Percentiles rank a stretch among this genome's conserved stretches.
Conservation (phyloP, 2,797 vertebrate genomes). For the Poecile montanus region DNA sequence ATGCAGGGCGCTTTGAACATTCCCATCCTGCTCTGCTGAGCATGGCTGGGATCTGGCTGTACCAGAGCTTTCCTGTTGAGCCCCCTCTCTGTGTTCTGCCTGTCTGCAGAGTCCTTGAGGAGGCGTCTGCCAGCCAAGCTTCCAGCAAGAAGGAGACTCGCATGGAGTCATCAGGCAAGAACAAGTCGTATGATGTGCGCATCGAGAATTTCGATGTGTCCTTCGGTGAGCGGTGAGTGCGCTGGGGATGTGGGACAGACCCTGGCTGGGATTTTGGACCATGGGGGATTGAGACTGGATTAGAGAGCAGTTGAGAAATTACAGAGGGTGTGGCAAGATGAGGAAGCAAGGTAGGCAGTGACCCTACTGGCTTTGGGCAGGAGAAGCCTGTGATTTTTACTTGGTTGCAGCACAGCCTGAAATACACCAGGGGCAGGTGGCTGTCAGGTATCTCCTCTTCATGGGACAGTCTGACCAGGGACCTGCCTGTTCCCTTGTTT, state of each 20-base stretch:
- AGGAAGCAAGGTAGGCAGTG: background rate
- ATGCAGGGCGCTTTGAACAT: background rate
- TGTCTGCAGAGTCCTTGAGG: constrained; percentile 87
- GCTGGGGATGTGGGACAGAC: background rate
- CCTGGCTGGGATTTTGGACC: background rate
- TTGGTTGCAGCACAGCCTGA: background rate
- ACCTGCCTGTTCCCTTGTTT: background rate
- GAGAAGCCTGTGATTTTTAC: background rate
- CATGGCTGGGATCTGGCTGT: background rate
- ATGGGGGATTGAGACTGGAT: background rate
- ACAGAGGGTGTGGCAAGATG: background rate
- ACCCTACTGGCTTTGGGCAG: background rate
- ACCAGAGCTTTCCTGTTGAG: background rate
- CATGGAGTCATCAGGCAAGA: constrained; percentile 93
- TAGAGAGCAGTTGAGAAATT: background rate
- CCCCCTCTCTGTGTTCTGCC: background rate
- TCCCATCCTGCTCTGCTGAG: background rate
- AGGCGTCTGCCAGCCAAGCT: constrained; percentile 96
- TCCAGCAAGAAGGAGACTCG: constrained; percentile 94
- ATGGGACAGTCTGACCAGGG: background rate
- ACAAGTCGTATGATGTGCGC: constrained; percentile 93
- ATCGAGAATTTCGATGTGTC: constrained; percentile 98
- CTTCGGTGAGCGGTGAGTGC: constrained; percentile 92
- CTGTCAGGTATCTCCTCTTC: background rate
- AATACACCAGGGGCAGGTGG: background rate